Evolutionary conservation across 1,140 invertebrate genomes (phyloP), one percentile per base, ranked within the genome.

Genomic region (Pissodes strobi): DNA sequence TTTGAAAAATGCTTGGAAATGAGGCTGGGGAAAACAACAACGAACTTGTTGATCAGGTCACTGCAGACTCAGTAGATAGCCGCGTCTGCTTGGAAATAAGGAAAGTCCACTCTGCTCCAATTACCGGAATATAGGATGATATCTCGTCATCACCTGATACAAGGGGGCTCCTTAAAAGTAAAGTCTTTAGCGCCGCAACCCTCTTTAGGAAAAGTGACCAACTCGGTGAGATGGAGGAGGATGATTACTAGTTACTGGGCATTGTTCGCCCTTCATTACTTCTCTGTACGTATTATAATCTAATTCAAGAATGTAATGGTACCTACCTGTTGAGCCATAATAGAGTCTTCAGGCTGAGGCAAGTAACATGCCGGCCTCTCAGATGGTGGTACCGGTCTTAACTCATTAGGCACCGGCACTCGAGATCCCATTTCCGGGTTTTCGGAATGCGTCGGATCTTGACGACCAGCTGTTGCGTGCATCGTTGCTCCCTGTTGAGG

Each of bases 291-390:
- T 8, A 2, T 46, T 8, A 2, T 5, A 18, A 41, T 17, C 4
- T 8, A 5, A 30, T 30, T 6, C 3, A 41, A 8, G 6, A 41
- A 8, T 8, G 9, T 13, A 46, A 15, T n/a, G n/a, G 59, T 37
- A 19, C 61, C 46, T 38, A 68, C 55, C 18, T 48, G 43, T 38
- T 66, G 64, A 0, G 82, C 82, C 56, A 82, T 25, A 13, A 63
- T 52, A 64, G 79, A 68, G 69, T 85, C 83, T 22, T 79, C 79
- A 1, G 79, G 70, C 70, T 85, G 83, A 1, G 84, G 83, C 51
- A 86, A 74, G 73, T 85, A 86, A 43, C 79, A 80, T 0, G 69
- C 67, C 0, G 64, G 63, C 41, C 8, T 59, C 17, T 53, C 56
- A 1, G 39, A 10, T 1, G 34, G 21, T 25, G 39, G 19, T 17